Percentiles rank a stretch among this genome's conserved stretches.
Evolutionary conservation across 1,140 invertebrate genomes (phyloP).

Genomic region (Sitobion miscanthi): DNA sequence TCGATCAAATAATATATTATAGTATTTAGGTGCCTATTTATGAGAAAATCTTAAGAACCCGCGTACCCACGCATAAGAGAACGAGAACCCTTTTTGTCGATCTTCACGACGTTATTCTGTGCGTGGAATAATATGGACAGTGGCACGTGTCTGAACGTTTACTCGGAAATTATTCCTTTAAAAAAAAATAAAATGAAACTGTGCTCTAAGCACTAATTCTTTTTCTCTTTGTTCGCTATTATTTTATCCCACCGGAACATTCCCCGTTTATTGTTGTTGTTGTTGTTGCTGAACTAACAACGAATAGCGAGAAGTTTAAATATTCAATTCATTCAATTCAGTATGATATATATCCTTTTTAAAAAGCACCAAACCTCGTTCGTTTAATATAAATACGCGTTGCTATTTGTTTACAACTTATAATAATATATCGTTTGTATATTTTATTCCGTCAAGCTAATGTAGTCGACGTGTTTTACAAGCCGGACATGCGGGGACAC

Average conservation of each 20-base stretch:
- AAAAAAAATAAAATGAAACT: background rate
- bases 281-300: background rate
- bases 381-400: background rate
- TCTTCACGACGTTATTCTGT: background rate
- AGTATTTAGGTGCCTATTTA: background rate
- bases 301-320: constrained; percentile 14
- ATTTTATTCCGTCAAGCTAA: background rate
- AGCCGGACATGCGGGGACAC: background rate
- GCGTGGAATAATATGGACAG: background rate
- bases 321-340: background rate
- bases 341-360: background rate
- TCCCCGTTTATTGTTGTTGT: background rate
- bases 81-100: background rate
- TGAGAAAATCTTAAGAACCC: background rate
- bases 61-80: background rate
- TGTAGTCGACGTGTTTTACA: background rate
- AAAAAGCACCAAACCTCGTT: background rate
- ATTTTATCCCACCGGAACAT: background rate
- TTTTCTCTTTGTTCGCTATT: background rate
- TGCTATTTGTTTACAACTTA: background rate
- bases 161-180: background rate
- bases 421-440: background rate
- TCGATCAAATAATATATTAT: background rate
- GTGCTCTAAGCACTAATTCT: background rate
- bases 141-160: background rate